Evolutionary conservation across 2,797 vertebrate genomes (phyloP).

Genomic region (Gallinago solitaria): DNA sequence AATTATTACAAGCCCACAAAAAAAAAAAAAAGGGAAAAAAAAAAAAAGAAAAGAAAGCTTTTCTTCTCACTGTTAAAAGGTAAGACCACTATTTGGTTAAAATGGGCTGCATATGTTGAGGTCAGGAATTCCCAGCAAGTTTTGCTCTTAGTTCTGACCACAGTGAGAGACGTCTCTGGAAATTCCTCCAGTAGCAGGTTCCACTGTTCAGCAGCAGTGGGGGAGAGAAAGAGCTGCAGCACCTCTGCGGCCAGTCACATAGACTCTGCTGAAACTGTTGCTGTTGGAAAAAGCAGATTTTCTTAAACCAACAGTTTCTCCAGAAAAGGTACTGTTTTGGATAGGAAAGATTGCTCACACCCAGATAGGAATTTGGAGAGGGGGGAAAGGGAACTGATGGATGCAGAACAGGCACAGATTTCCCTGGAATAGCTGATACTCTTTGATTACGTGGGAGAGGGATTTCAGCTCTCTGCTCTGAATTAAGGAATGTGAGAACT

Average conservation of each 20-base stretch:
- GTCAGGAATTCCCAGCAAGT: not conserved
- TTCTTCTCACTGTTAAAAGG: not conserved
- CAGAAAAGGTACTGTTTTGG: not conserved
- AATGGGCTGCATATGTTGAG: not conserved
- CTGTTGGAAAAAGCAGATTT: not conserved
- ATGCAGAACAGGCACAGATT: not conserved
- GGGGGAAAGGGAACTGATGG: not conserved
- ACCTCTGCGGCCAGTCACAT: not conserved
- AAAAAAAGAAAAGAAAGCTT: not conserved
- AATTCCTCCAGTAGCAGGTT: not conserved
- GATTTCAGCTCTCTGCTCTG: constrained; percentile 13
- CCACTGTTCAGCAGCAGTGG: not conserved
- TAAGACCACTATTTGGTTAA: not conserved
- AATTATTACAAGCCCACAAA: not conserved
- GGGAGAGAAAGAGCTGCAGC: not conserved
- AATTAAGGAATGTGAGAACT: not conserved
- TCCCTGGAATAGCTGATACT: not conserved
- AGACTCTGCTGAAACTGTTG: not conserved
- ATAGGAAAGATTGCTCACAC: not conserved
- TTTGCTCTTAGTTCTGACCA: not conserved
- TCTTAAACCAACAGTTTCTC: not conserved
- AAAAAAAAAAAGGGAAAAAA: no score
- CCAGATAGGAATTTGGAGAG: not conserved
- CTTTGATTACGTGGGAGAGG: not conserved
- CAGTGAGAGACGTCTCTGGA: not conserved